phyloP scores from a whole-genome alignment of 1,140 invertebrate genomes.

The Proctacanthus coquilletti region DNA sequence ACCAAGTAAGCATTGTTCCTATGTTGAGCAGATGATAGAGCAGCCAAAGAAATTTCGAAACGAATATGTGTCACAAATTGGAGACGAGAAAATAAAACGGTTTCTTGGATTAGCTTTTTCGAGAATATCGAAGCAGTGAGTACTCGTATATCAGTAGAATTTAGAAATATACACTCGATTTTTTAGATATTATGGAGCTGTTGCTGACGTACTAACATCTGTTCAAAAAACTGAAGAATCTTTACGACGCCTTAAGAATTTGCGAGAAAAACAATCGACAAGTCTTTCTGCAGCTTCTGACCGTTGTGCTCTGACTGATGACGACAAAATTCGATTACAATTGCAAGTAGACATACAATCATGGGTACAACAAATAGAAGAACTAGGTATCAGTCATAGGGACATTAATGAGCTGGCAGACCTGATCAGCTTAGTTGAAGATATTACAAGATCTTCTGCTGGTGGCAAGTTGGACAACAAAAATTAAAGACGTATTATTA shows the following conservation, averaged over 20 bases:
- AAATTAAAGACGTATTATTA: too few species aligned
- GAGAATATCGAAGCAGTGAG: constrained; percentile 50
- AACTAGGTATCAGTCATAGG: constrained; percentile 8
- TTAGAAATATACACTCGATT: constrained; percentile 3
- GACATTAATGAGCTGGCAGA: constrained; percentile 10
- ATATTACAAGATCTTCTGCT: constrained; percentile 8
- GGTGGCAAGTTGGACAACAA: too few species aligned
- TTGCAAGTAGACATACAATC: constrained; percentile 68
- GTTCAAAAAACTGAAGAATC: constrained; percentile 93
- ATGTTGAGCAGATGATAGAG: constrained; percentile 53
- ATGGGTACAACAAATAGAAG: constrained; percentile 28
- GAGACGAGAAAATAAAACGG: constrained; percentile 36
- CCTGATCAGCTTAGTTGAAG: constrained; percentile 10
- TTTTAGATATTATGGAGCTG: constrained; percentile 59
- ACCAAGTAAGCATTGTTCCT: constrained; percentile 60
- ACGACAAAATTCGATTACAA: constrained; percentile 87
- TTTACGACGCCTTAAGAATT: constrained; percentile 71
- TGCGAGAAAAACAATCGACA: constrained; percentile 46
- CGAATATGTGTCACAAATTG: constrained; percentile 36
- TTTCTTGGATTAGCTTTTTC: constrained; percentile 41
- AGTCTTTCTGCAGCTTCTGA: constrained; percentile 30
- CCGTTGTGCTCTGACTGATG: constrained; percentile 46
- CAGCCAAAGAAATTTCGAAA: constrained; percentile 44
- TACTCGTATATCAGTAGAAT: constrained; percentile 11
- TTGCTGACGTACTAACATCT: constrained; percentile 76